Conservation (phyloP, 2,113 vertebrate species). For the Cavia porcellus region DNA sequence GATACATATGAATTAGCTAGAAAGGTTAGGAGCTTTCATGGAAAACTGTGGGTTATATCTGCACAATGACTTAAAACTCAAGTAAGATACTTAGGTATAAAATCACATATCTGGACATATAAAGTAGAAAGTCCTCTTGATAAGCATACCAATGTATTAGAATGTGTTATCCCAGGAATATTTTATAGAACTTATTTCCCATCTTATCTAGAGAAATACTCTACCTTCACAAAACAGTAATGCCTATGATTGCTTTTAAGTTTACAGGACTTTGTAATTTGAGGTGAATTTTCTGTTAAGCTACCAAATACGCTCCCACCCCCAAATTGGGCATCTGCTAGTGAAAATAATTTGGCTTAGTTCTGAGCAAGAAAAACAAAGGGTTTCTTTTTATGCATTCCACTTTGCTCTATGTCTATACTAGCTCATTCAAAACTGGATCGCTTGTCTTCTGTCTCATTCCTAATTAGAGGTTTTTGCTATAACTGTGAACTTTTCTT, state of each 20-base stretch:
- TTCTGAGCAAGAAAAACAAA: constrained; percentile 24
- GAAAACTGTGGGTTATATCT: background rate
- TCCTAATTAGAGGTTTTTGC: constrained; percentile 19
- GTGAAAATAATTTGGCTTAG: background rate
- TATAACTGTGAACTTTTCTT: background rate
- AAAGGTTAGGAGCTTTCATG: background rate
- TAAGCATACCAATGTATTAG: background rate
- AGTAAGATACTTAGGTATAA: background rate
- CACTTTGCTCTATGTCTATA: background rate
- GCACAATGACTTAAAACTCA: background rate
- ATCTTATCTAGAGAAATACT: background rate
- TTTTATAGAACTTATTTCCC: constrained; percentile 34
- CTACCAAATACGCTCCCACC: background rate
- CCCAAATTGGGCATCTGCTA: background rate
- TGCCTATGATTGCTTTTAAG: constrained; percentile 50
- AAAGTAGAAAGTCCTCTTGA: background rate
- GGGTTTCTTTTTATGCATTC: background rate
- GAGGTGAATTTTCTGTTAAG: constrained; percentile 25
- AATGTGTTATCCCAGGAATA: constrained; percentile 6
- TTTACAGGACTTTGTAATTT: background rate
- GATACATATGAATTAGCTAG: background rate
- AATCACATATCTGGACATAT: background rate
- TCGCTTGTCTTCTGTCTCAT: background rate
- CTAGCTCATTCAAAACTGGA: background rate
- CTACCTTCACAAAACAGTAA: constrained; percentile 18